phyloP scores from a whole-genome alignment of 2,888 invertebrate genomes.

The Ametastegia equiseti region DNA sequence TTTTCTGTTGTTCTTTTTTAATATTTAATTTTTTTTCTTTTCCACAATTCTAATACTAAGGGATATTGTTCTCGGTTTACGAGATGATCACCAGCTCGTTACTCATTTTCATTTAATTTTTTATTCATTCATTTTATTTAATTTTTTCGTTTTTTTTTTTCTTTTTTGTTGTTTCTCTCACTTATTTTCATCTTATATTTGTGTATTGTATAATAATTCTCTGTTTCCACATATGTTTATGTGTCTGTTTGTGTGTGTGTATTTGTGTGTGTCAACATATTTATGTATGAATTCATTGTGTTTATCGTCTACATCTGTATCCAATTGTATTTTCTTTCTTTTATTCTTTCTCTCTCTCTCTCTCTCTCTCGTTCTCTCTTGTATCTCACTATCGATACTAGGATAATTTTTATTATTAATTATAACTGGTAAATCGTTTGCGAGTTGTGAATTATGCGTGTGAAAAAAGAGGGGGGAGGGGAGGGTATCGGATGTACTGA shows the following conservation, averaged over 20 bases:
- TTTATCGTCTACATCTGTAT: too few species aligned
- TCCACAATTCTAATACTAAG: background rate
- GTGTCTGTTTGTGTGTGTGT: background rate
- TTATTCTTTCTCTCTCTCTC: conserved; percentile 33
- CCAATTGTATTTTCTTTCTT: conserved; percentile 13
- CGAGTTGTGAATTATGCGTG: conserved; percentile 25
- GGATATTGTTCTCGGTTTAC: conserved; percentile 26
- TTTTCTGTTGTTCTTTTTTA: too few species aligned
- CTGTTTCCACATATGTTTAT: background rate
- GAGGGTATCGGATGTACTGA: background rate
- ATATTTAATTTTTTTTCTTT: conserved; percentile 25
- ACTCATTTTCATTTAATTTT: background rate
- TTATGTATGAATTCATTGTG: background rate
- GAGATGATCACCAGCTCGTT: background rate
- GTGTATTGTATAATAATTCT: conserved; percentile 5
- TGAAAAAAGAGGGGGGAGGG: too few species aligned
- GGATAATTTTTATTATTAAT: conserved; percentile 46
- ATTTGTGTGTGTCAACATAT: background rate
- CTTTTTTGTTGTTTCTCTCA: conserved; percentile 27
- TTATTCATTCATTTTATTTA: conserved; percentile 20
- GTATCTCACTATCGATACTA: too few species aligned
- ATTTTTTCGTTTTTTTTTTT: conserved; percentile 12
- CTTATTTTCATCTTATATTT: background rate
- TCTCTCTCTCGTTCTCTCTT: conserved; percentile 8
- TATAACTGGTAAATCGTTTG: conserved; percentile 25